Conservation (phyloP, 1,140 invertebrate species). For the Orchesella cincta region DNA sequence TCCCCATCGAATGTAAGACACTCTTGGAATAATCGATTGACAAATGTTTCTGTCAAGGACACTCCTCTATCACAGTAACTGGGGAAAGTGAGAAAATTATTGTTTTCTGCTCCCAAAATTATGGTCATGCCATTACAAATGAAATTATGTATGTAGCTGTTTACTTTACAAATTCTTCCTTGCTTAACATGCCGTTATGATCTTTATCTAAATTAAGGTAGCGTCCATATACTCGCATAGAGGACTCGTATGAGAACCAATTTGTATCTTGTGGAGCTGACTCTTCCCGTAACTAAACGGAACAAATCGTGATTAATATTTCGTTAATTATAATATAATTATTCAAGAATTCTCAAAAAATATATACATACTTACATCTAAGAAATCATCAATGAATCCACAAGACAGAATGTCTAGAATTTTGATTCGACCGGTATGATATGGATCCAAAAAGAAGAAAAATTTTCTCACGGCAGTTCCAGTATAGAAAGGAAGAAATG, state of each 20-base stretch:
- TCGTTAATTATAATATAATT: slow-evolving; percentile 8
- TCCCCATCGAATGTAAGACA: slow-evolving; percentile 93
- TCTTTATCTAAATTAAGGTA: slow-evolving; percentile 92
- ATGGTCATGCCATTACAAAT: background rate
- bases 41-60: slow-evolving; percentile 74
- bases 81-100: background rate
- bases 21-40: slow-evolving; percentile 92
- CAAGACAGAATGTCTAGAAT: slow-evolving; percentile 89
- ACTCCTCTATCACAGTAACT: background rate
- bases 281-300: slow-evolving; percentile 73
- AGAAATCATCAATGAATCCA: slow-evolving; percentile 86
- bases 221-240: slow-evolving; percentile 85
- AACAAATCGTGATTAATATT: slow-evolving; percentile 1
- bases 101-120: background rate
- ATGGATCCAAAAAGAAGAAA: slow-evolving; percentile 90
- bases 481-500: slow-evolving; percentile 94
- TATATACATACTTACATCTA: slow-evolving; percentile 65
- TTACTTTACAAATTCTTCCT: slow-evolving; percentile 80
- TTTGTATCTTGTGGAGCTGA: slow-evolving; percentile 81
- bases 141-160: background rate
- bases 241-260: slow-evolving; percentile 92
- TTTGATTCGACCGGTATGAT: slow-evolving; percentile 81
- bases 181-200: slow-evolving; percentile 93
- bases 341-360: no score
- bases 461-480: slow-evolving; percentile 94